A percentile compares a stretch with the other conserved stretches of the same genome.
phyloP scores from a whole-genome alignment of 2,797 vertebrate species.

The Takifugu ocellatus region DNA sequence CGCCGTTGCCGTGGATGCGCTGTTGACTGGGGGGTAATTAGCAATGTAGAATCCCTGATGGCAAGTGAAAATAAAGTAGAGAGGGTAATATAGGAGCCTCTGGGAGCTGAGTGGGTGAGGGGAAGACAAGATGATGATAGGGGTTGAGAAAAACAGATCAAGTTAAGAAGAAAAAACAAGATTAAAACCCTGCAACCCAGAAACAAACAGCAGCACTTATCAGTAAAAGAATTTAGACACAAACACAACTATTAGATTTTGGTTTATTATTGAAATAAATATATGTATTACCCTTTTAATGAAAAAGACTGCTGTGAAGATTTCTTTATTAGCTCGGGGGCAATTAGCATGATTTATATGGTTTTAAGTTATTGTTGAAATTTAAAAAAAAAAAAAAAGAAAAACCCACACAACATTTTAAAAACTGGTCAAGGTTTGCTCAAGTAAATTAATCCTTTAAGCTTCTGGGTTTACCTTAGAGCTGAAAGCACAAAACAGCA shows the following conservation, averaged over 20 bases:
- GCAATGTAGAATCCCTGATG: conserved; percentile 54
- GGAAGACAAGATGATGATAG: conserved; percentile 13
- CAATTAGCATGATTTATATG: neutral
- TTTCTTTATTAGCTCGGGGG: no score
- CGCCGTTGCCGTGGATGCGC: conserved; percentile 61
- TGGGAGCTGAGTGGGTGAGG: conserved; percentile 15
- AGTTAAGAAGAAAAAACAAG: conserved; percentile 4
- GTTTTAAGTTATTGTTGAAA: neutral
- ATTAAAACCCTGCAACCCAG: neutral
- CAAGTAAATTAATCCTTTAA: no score
- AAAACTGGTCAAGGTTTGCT: no score
- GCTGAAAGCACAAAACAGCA: conserved; percentile 18
- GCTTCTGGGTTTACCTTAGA: neutral
- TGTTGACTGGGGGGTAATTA: conserved; percentile 75
- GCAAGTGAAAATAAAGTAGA: conserved; percentile 39
- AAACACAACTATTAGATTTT: no score
- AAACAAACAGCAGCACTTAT: conserved; percentile 8
- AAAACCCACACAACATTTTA: neutral
- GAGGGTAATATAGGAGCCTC: conserved; percentile 18
- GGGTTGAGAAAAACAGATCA: conserved; percentile 11
- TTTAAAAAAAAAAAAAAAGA: neutral
- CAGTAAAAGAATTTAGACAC: neutral
- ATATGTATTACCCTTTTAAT: no score
- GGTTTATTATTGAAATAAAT: no score
- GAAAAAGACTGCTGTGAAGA: no score